Conservation (phyloP, 2,113 vertebrate genomes). For the Alces alces region DNA sequence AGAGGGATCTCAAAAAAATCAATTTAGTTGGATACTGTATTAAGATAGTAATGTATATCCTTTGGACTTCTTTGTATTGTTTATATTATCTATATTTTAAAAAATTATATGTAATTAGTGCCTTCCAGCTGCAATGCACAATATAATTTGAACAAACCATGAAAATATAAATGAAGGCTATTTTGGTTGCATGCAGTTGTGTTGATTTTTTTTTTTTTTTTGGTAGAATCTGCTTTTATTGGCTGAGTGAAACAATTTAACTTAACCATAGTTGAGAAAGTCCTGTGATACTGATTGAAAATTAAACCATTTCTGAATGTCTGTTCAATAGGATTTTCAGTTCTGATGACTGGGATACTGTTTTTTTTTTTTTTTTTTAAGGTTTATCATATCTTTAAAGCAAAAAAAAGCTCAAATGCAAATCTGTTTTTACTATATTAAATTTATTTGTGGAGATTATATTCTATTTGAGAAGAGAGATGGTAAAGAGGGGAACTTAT, state of each 20-base stretch:
- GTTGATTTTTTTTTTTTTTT: not conserved
- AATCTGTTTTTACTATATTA: not conserved
- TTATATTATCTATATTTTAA: not conserved
- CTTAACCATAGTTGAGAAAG: not conserved
- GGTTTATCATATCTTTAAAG: not conserved
- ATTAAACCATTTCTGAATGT: not conserved
- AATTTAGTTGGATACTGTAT: not conserved
- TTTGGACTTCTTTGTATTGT: not conserved
- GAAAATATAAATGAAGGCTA: not conserved
- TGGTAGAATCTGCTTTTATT: not conserved
- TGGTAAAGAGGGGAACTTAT: not conserved
- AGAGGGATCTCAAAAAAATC: not conserved
- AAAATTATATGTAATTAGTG: not conserved
- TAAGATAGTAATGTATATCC: not conserved
- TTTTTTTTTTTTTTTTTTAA: not conserved
- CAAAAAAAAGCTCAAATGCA: not conserved
- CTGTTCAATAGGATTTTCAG: not conserved
- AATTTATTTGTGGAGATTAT: not conserved
- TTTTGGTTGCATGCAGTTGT: not conserved
- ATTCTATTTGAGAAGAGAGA: not conserved
- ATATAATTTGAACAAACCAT: not conserved
- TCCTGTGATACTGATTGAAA: not conserved
- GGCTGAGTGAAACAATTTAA: not conserved
- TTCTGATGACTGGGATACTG: not conserved
- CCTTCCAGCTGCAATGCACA: not conserved